Base-by-base conservation (phyloP, 1,140 invertebrate species). In the Ylistrum balloti region DNA sequence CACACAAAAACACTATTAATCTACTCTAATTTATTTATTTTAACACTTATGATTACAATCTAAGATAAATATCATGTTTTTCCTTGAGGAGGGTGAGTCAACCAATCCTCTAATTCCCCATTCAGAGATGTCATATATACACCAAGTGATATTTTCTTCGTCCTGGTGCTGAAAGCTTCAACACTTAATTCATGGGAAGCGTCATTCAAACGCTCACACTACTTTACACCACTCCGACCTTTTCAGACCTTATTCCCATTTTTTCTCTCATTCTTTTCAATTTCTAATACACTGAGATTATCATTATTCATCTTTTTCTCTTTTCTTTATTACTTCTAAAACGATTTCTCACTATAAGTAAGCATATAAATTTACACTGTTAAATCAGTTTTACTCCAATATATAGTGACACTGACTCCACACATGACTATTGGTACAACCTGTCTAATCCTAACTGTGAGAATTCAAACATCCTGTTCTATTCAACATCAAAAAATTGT, bases 11-110 rank as follows among this genome's bases (percentile, higher is more conserved):
- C 22, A 28, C 22, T 7, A 28, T 74, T 74, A 74, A 74, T 74
- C 56, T 74, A 74, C 56, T 28, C 56, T 74, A 74, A 74, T 74
- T 74, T 74, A 74, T 74, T 74, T 74, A 74, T 74, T 74, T 74
- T 74, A 74, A 5, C 56, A 74, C 56, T 74, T 74, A 74, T 28
- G 56, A 74, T 28, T 28, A 28, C 56, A 74, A 74, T 74, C 56
- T 28, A 3, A 5, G 56, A 74, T 74, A 74, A 28, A 74, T 22
- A 28, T 74, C 56, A 3, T 74, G n/a, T 3, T 28, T 74, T 74
- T n/a, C 56, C 56, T 74, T 28, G 45, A 20, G 56, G 56, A 74
- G 56, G 56, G 56, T 74, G 56, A 74, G 56, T 74, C 56, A 74
- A 74, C 22, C 56, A 28, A 11, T 28, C 56, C 56, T 45, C 41